phyloP scores from a whole-genome alignment of 1,140 invertebrate genomes.

The Whitmania pigra region DNA sequence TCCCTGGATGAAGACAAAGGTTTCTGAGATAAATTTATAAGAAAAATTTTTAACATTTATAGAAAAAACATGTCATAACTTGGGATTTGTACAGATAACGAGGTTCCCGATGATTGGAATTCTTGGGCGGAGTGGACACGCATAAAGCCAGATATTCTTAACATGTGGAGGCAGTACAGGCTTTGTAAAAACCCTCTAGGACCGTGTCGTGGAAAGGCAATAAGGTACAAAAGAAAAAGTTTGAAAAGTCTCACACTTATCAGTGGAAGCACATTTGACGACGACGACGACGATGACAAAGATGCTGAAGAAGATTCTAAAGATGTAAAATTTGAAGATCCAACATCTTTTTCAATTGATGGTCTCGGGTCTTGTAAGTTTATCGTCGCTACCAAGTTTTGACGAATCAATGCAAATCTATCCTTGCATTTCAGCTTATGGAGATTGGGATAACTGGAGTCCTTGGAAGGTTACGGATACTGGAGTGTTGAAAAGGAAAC shows the following conservation, averaged over 20 bases:
- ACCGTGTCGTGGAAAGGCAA: not conserved
- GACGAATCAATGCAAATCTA: too few relatives aligned
- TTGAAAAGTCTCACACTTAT: not conserved
- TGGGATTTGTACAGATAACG: not conserved
- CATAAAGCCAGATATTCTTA: not conserved
- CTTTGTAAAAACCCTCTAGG: not conserved
- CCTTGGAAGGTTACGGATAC: not conserved
- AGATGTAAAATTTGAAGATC: not conserved
- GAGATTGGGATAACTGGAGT: not conserved
- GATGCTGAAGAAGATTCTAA: too few relatives aligned
- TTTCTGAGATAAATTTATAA: not conserved
- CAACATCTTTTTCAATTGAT: slow-evolving; percentile 1
- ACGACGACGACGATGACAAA: not conserved
- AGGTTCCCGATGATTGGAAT: slow-evolving; percentile 7
- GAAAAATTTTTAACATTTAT: not conserved
- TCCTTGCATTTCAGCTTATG: not conserved
- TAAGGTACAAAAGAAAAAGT: not conserved
- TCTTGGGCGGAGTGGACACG: not conserved
- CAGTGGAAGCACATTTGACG: not conserved
- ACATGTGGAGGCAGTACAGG: not conserved
- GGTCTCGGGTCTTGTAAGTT: too few relatives aligned
- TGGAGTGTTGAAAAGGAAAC: not conserved
- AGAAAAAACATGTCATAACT: not conserved
- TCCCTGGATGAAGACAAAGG: not conserved
- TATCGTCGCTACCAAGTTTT: too few relatives aligned